Evolutionary conservation across 2,113 vertebrate species (phyloP).

Genomic region (Ciconia maguari): DNA sequence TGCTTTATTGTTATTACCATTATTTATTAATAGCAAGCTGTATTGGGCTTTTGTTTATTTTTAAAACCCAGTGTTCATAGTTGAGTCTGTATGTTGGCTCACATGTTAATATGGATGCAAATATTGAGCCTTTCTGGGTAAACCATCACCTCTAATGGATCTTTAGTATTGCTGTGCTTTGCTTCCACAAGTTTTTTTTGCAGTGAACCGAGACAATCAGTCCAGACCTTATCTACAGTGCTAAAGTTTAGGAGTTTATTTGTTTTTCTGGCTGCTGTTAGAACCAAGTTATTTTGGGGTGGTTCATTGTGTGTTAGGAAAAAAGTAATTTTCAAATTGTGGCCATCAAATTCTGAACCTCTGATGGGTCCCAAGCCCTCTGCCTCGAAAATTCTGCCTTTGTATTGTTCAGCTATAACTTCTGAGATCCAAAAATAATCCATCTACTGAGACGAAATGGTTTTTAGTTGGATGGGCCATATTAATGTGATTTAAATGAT

Average conservation of each 20-base stretch:
- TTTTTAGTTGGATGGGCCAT: not conserved
- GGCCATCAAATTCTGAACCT: not conserved
- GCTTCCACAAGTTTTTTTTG: not conserved
- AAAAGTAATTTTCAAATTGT: not conserved
- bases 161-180: not conserved
- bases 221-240: not conserved
- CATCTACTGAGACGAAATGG: not conserved
- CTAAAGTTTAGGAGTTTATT: not conserved
- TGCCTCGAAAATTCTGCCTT: not conserved
- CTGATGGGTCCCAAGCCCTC: not conserved
- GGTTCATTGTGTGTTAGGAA: not conserved
- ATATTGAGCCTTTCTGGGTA: not conserved
- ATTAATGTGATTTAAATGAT: not conserved
- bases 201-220: not conserved
- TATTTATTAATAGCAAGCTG: not conserved
- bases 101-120: not conserved
- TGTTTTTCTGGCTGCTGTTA: not conserved
- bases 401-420: not conserved
- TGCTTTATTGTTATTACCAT: not conserved
- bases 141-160: not conserved
- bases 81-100: not conserved
- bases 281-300: not conserved
- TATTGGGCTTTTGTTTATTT: not conserved
- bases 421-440: not conserved
- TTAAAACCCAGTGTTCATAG: not conserved